Base-by-base conservation (phyloP, 2,797 vertebrate species). In the Sebastolobus altivelis region DNA sequence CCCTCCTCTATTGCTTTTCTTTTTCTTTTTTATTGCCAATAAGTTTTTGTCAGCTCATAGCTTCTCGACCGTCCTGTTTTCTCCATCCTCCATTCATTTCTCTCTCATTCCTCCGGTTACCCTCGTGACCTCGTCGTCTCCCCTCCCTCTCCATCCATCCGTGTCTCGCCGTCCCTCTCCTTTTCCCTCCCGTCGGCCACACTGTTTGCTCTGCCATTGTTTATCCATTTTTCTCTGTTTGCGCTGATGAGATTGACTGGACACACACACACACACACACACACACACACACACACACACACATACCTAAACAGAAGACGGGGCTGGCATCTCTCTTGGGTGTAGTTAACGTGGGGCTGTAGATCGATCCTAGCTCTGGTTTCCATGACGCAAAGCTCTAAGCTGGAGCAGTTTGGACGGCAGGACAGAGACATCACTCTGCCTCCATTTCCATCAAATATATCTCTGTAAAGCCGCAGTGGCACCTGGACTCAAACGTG, bases 211-310 rank as follows among this genome's bases (percentile, higher is more conserved):
- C 91, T 92, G 91, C 86, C 85, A 93, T 88, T 94, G 93, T 94
- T 94, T 93, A 93, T 93, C 91, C 89, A 94, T 94, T 93, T 95
- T 92, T 93, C 83, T 87, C 86, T 92, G 93, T 94, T 94, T 94
- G 91, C 87, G 55, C 85, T 88, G 90, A 93, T 92, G 90, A 93
- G 90, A 94, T 93, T 93, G 92, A 90, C 89, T 80, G 59, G 88
- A 89, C 70, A 80, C 69, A 77, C 67, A 75, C 90, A 61, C 60
- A 70, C 65, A 81, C 86, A 89, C 80, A 89, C 83, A 92, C 90
- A 89, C 70, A 80, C 66, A 77, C 67, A 75, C 90, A 61, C 60
- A 77, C 74, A 72, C 66, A 76, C 31, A 70, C 65, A 81, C 86
- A 89, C 80, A 89, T 84, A 92, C 90, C 86, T 92, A 88, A 92